Conservation (phyloP, 2,888 invertebrate genomes). For the Aporophyla lueneburgensis region DNA sequence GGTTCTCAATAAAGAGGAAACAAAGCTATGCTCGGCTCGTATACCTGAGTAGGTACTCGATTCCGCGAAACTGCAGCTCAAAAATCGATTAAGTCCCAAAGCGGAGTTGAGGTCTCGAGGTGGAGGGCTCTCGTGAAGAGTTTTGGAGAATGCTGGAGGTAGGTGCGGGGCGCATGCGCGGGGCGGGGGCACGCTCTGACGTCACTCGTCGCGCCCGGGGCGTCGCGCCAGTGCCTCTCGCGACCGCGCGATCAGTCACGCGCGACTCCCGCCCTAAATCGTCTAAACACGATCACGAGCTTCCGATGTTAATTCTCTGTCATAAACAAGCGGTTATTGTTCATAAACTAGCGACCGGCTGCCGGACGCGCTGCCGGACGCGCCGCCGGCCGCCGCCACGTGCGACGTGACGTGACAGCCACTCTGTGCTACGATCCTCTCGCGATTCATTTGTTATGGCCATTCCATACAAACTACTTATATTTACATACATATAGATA, state of each 20-base stretch:
- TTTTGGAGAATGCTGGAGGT: conserved; percentile 83
- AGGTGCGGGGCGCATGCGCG: conserved; percentile 83
- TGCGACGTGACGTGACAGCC: conserved; percentile 70
- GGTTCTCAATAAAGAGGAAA: conserved; percentile 58
- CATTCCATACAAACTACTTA: conserved; percentile 62
- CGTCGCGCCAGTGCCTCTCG: conserved; percentile 87
- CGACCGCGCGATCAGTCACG: conserved; percentile 87
- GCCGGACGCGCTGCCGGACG: conserved; percentile 46
- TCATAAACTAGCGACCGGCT: conserved; percentile 58
- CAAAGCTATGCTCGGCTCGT: conserved; percentile 49
- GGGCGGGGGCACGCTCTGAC: conserved; percentile 85
- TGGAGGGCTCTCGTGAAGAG: conserved; percentile 87
- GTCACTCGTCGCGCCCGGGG: conserved; percentile 88
- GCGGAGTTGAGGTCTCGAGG: conserved; percentile 89
- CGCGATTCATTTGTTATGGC: conserved; percentile 72
- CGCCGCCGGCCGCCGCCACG: conserved; percentile 68
- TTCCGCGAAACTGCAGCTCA: conserved; percentile 86
- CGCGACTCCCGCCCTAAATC: conserved; percentile 84
- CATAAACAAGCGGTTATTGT: conserved; percentile 75
- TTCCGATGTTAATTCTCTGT: conserved; percentile 85
- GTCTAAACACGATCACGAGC: conserved; percentile 83
- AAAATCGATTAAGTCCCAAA: conserved; percentile 90
- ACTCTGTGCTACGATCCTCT: conserved; percentile 64
- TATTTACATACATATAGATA: conserved; percentile 57
- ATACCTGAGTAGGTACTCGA: conserved; percentile 83